Evolutionary conservation across 1,140 invertebrate genomes (phyloP).

Genomic region (Rhagoletis pomonella): DNA sequence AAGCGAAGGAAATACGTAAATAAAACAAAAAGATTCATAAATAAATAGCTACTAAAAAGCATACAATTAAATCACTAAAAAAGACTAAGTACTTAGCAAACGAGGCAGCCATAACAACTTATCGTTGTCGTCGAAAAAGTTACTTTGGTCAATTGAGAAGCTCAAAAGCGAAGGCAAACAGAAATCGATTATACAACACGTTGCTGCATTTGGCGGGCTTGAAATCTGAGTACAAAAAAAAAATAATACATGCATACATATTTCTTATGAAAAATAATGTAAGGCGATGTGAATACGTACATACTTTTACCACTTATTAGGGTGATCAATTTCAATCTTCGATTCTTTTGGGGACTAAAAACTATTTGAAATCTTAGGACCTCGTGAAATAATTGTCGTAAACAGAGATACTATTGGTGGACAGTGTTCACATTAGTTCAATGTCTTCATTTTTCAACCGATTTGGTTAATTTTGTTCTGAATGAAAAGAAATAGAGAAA

Average conservation of each 20-base stretch:
- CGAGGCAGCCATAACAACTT: slow-evolving; percentile 22
- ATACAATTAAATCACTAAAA: background rate
- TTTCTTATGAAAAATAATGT: background rate
- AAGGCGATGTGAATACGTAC: background rate
- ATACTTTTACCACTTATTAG: slow-evolving; percentile 2
- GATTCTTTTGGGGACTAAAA: background rate
- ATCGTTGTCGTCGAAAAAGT: background rate
- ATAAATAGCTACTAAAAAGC: slow-evolving; percentile 1
- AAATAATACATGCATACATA: background rate
- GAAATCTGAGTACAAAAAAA: background rate
- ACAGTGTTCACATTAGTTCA: too few relatives aligned
- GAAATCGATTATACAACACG: background rate
- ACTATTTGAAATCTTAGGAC: too few relatives aligned
- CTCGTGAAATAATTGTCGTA: too few relatives aligned
- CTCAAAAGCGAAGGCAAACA: slow-evolving; percentile 22
- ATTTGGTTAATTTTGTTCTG: too few relatives aligned
- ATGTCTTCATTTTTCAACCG: too few relatives aligned
- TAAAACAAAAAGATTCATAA: background rate
- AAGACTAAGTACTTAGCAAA: too few relatives aligned
- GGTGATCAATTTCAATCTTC: background rate
- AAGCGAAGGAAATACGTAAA: slow-evolving; percentile 14
- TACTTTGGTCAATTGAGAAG: slow-evolving; percentile 26
- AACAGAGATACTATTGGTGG: too few relatives aligned
- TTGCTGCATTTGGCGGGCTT: background rate
- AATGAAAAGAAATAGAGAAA: too few relatives aligned